Evolutionary conservation across 2,797 vertebrate genomes (phyloP).

Genomic region (Phataginus tetradactyla): DNA sequence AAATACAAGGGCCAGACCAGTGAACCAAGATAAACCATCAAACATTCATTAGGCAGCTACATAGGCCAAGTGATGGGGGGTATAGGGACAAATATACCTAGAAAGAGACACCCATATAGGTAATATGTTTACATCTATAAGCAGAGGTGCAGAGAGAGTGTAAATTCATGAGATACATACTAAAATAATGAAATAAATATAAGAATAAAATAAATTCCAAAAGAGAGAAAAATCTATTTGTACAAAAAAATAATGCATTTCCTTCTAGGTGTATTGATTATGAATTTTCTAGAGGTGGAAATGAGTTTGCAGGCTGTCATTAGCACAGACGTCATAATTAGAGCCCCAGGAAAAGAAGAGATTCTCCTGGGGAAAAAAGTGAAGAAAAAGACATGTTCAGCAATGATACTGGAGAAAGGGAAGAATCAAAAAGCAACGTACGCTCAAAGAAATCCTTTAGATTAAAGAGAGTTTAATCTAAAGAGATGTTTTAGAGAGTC

Average conservation of each 20-base stretch:
- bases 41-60: background rate
- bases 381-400: background rate
- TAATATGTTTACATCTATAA: background rate
- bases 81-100: background rate
- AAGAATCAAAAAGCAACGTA: background rate
- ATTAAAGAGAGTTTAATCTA: background rate
- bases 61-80: background rate
- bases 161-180: background rate
- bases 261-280: background rate
- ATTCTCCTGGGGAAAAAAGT: background rate
- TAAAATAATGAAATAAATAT: background rate
- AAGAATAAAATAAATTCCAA: slow-evolving; percentile 10
- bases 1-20: background rate
- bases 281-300: background rate
- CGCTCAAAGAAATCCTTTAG: background rate
- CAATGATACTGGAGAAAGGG: background rate
- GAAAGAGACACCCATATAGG: background rate
- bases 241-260: background rate
- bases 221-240: background rate
- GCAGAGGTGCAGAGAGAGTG: background rate
- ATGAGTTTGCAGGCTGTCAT: background rate
- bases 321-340: background rate
- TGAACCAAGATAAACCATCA: slow-evolving; percentile 14
- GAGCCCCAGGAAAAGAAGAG: background rate
- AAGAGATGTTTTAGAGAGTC: background rate